These are phyloP conservation scores for Mercenaria mercenaria DNA, from an alignment of 1,140 invertebrate species.

Conservation along the genomic window DNA sequence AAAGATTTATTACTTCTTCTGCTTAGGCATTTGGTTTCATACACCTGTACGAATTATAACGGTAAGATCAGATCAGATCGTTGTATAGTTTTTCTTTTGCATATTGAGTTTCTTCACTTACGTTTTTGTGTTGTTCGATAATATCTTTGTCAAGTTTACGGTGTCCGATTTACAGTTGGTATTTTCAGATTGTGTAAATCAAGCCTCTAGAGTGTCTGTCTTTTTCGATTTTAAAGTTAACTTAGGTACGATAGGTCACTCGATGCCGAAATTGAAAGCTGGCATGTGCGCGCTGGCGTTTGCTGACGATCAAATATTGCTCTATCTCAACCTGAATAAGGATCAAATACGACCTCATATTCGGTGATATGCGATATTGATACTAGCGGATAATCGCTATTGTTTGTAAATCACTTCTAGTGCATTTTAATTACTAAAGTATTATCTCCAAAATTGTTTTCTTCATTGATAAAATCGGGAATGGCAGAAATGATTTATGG, in stretches of 20 bases:
- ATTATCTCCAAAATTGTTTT: conserved; percentile 32
- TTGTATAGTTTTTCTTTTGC: neutral
- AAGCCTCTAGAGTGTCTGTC: neutral
- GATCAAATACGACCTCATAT: too few relatives aligned
- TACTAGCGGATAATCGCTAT: neutral
- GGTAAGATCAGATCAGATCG: neutral
- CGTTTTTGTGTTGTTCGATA: neutral
- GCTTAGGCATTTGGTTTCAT: neutral
- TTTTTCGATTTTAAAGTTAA: too few relatives aligned
- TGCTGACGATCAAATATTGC: too few relatives aligned
- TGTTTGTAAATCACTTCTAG: conserved; percentile 45
- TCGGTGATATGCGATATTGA: neutral
- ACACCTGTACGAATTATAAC: neutral
- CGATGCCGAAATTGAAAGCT: too few relatives aligned
- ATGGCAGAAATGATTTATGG: conserved; percentile 48
- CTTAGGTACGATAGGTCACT: too few relatives aligned
- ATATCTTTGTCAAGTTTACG: neutral
- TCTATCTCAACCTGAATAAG: too few relatives aligned
- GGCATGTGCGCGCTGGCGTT: too few relatives aligned
- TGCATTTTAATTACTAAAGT: conserved; percentile 49
- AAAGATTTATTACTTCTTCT: neutral
- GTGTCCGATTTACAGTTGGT: neutral
- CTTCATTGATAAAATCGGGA: conserved; percentile 27
- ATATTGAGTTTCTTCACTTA: neutral
- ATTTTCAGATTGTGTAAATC: neutral